A percentile compares a stretch with the other conserved stretches of the same genome.
Evolutionary conservation across 2,113 vertebrate genomes (phyloP).

Genomic region (Cebus imitator): DNA sequence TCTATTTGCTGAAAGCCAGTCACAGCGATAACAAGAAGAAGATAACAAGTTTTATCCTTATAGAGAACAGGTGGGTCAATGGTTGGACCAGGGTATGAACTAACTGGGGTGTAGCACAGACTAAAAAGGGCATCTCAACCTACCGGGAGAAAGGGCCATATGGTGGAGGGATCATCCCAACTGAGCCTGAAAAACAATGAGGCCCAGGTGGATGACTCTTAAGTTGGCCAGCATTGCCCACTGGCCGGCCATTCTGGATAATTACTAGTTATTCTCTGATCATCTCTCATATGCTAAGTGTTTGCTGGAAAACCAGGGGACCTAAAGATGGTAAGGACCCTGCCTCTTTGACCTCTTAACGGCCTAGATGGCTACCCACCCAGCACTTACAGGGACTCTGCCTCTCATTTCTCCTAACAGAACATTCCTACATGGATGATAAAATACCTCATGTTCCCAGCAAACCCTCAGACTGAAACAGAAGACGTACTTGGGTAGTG

Average conservation of each 20-base stretch:
- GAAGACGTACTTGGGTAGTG: neutral
- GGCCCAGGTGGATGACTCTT: neutral
- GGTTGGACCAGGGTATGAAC: neutral
- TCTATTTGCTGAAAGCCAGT: neutral
- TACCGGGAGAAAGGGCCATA: neutral
- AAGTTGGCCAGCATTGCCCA: neutral
- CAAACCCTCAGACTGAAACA: neutral
- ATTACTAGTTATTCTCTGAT: neutral
- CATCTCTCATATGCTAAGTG: neutral
- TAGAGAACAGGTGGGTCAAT: too few species aligned
- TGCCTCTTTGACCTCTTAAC: neutral
- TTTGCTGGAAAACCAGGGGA: neutral
- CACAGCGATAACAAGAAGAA: neutral
- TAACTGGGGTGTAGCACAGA: neutral
- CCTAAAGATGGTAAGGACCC: neutral
- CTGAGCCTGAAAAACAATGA: neutral
- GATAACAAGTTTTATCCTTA: neutral
- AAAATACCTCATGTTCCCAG: neutral
- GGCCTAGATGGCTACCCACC: neutral
- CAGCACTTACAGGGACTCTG: rapidly evolving
- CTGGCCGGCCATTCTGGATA: rapidly evolving
- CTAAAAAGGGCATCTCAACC: neutral
- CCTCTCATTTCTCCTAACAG: neutral
- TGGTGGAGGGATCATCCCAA: neutral
- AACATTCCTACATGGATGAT: neutral